phyloP scores from a whole-genome alignment of 2,113 vertebrate species.

The Podarcis muralis region DNA sequence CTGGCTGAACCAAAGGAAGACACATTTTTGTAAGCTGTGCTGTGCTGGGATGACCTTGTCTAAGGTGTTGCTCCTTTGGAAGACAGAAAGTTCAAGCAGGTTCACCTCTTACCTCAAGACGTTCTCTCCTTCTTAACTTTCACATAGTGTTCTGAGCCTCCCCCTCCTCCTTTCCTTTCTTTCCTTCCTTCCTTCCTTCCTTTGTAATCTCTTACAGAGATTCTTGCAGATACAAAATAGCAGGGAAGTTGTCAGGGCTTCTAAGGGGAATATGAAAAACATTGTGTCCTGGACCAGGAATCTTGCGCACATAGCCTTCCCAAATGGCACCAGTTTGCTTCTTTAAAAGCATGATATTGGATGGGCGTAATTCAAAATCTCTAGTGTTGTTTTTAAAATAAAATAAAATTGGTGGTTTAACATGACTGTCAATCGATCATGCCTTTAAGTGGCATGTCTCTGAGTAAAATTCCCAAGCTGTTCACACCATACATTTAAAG shows the following conservation, averaged over 20 bases:
- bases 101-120: slow-evolving; percentile 6
- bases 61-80: slow-evolving; percentile 41
- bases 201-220: neutral
- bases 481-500: too few relatives aligned
- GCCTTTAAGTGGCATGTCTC: neutral
- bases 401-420: neutral
- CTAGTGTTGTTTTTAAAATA: neutral
- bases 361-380: neutral
- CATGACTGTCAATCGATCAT: neutral
- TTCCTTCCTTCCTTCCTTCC: neutral
- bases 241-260: neutral
- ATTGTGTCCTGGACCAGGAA: neutral
- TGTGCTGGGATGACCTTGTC: slow-evolving; percentile 35
- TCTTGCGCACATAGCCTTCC: neutral
- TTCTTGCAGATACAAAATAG: neutral
- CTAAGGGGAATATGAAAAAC: neutral
- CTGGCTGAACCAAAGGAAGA: slow-evolving; percentile 65
- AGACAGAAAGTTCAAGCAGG: slow-evolving; percentile 64
- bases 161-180: neutral
- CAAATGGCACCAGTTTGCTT: neutral
- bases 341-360: neutral
- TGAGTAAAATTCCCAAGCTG: neutral
- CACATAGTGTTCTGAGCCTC: neutral
- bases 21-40: slow-evolving; percentile 56
- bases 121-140: neutral